These are phyloP conservation scores for Cygnus olor DNA, from an alignment of 2,797 vertebrate genomes.

Conservation along the genomic window DNA sequence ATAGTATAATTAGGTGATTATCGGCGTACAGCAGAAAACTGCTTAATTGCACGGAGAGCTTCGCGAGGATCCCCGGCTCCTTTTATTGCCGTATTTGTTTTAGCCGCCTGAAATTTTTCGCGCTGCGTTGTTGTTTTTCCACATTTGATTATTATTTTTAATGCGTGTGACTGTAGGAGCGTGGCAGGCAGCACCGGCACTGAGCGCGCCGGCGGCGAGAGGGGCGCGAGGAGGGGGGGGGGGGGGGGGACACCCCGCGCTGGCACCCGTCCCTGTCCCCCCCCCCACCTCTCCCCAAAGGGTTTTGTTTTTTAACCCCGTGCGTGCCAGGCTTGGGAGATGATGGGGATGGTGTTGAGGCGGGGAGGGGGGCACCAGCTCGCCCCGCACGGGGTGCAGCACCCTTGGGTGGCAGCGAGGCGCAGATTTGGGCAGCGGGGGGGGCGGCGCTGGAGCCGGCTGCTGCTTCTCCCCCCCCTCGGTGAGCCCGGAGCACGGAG, in stretches of 20 bases:
- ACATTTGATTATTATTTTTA: slow-evolving; percentile 59
- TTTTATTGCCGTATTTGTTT: slow-evolving; percentile 80
- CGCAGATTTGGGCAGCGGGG: too few species aligned
- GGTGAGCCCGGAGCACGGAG: not conserved
- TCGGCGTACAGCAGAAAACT: slow-evolving; percentile 83
- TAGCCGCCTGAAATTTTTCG: slow-evolving; percentile 72
- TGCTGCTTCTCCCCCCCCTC: too few species aligned
- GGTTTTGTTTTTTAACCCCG: not conserved
- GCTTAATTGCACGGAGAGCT: slow-evolving; percentile 83
- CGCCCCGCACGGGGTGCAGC: not conserved
- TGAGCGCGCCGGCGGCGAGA: not conserved
- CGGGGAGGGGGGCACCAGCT: not conserved
- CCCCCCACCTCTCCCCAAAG: not conserved
- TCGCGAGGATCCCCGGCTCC: slow-evolving; percentile 71
- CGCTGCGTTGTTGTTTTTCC: slow-evolving; percentile 68
- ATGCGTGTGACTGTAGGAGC: slow-evolving; percentile 67
- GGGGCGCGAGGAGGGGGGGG: not conserved
- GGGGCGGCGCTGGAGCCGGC: too few species aligned
- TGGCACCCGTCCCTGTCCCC: not conserved
- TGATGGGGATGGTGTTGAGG: not conserved
- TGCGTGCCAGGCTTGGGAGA: not conserved
- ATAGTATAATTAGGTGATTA: slow-evolving; percentile 88
- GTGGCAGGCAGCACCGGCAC: not conserved
- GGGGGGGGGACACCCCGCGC: not conserved
- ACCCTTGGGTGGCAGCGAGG: not conserved